Conservation (phyloP, 1,140 invertebrate species). For the Neodiprion fabricii region DNA sequence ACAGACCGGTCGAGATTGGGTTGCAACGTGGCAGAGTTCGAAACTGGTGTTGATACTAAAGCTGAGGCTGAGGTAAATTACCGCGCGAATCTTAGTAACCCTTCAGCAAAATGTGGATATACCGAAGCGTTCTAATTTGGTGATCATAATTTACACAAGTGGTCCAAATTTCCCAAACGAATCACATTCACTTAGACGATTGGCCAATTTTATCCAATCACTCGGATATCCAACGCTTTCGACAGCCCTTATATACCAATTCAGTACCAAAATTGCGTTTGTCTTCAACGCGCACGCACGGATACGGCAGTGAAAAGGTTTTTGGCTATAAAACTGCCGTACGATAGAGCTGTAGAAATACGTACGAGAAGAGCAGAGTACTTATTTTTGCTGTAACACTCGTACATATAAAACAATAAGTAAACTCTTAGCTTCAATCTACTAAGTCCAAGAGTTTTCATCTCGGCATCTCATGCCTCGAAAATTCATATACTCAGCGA, state of each 20-base stretch:
- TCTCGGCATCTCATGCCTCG: too few relatives aligned
- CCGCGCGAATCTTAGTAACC: background rate
- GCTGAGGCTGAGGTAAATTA: background rate
- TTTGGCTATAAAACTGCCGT: too few relatives aligned
- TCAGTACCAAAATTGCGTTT: background rate
- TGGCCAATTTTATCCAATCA: background rate
- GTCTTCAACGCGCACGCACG: too few relatives aligned
- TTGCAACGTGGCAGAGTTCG: background rate
- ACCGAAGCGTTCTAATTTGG: background rate
- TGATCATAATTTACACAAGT: background rate
- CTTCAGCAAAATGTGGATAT: background rate
- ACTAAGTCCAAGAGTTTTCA: too few relatives aligned
- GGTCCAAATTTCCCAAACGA: background rate
- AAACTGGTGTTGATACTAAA: background rate
- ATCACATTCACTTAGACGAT: background rate
- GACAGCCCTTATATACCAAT: background rate
- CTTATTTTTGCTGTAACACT: too few relatives aligned
- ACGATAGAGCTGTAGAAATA: too few relatives aligned
- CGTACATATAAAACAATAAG: too few relatives aligned
- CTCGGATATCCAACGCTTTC: background rate
- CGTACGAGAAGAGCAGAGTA: too few relatives aligned
- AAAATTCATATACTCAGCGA: too few relatives aligned
- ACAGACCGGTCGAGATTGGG: too few relatives aligned
- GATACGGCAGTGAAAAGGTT: too few relatives aligned
- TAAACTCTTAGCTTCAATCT: too few relatives aligned